phyloP scores from a whole-genome alignment of 2,888 invertebrate genomes.

The Drosophila demipolita region DNA sequence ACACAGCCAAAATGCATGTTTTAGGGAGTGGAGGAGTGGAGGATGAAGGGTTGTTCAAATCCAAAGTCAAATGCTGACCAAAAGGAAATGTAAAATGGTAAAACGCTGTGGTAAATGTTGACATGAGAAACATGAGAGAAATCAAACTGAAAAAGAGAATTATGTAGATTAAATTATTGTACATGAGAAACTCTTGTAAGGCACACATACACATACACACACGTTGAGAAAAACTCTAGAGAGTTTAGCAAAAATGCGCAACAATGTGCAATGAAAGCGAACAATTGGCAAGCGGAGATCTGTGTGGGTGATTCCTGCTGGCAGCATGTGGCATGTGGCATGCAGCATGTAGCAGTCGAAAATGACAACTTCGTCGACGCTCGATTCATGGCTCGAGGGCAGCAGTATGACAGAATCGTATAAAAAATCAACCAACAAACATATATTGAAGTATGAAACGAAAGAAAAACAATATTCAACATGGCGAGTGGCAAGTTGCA shows the following conservation, averaged over 20 bases:
- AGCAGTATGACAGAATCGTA: conserved; percentile 24
- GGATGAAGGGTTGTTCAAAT: conserved; percentile 3
- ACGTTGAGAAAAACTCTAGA: conserved; percentile 39
- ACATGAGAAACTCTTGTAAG: conserved; percentile 72
- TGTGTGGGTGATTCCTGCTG: conserved; percentile 43
- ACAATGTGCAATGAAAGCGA: conserved; percentile 79
- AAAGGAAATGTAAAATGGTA: conserved; percentile 43
- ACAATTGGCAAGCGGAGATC: conserved; percentile 72
- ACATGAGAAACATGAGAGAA: conserved; percentile 76
- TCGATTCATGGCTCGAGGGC: conserved; percentile 55
- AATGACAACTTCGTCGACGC: conserved; percentile 80
- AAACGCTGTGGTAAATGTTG: conserved; percentile 73
- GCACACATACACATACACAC: conserved; percentile 24
- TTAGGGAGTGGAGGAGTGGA: not conserved
- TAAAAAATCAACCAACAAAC: conserved; percentile 25
- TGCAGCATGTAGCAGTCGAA: conserved; percentile 70
- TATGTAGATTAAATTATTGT: conserved; percentile 81
- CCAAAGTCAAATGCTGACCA: conserved; percentile 39
- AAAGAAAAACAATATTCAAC: conserved; percentile 40
- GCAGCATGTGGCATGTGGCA: conserved; percentile 43
- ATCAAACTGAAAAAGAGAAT: conserved; percentile 75
- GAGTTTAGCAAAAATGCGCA: conserved; percentile 68
- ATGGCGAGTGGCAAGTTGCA: conserved; percentile 29
- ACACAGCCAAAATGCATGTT: conserved; percentile 24
- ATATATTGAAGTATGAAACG: conserved; percentile 18